phyloP scores from a whole-genome alignment of 2,113 vertebrate species.

The Bombycilla garrulus region DNA sequence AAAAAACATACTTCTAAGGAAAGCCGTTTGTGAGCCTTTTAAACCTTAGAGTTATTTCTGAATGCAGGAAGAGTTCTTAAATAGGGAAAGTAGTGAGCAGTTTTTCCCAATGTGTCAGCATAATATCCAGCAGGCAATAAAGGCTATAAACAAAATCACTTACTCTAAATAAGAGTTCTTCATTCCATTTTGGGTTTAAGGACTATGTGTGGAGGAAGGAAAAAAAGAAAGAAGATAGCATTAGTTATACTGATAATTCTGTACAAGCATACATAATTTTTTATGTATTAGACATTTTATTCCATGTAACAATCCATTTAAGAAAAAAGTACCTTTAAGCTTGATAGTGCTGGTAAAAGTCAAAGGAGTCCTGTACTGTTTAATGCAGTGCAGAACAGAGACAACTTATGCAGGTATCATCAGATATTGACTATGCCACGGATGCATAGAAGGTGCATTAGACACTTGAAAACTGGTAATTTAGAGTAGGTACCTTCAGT shows the following conservation, averaged over 20 bases:
- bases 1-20: background rate
- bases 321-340: background rate
- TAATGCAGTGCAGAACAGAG: background rate
- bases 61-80: background rate
- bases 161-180: conserved; percentile 93
- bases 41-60: background rate
- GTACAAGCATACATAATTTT: accelerated
- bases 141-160: conserved; percentile 67
- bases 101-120: background rate
- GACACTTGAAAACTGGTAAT: background rate
- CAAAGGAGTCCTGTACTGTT: background rate
- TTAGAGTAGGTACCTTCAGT: background rate
- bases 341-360: background rate
- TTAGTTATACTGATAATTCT: background rate
- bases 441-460: background rate
- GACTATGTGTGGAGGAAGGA: conserved; percentile 66
- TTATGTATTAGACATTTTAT: background rate
- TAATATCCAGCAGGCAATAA: background rate
- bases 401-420: background rate
- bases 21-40: background rate
- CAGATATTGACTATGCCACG: background rate
- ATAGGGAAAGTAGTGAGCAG: background rate
- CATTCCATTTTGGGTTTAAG: conserved; percentile 96
- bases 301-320: background rate
- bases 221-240: background rate